Evolutionary conservation across 1,140 invertebrate species (phyloP).

Genomic region (Drosophila rufa): DNA sequence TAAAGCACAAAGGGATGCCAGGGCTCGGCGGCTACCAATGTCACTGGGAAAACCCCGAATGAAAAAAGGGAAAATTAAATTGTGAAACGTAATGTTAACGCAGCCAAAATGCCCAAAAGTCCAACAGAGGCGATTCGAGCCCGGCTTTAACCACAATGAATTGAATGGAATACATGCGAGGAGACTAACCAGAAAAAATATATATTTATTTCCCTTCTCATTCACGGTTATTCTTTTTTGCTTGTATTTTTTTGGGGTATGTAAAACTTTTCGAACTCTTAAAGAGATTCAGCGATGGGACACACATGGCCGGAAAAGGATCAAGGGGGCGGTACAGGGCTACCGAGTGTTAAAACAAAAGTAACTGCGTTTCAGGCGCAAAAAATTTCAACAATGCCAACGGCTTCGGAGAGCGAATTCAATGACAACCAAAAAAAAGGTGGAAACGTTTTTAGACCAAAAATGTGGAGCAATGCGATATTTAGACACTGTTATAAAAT

Average conservation of each 20-base stretch:
- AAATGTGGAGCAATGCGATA: not conserved
- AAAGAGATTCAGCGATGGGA: constrained; percentile 28
- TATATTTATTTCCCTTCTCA: constrained; percentile 30
- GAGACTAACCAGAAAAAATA: constrained; percentile 49
- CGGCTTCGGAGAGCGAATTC: constrained; percentile 18
- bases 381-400: constrained; percentile 69
- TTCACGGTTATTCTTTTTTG: not conserved
- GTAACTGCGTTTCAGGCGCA: constrained; percentile 53
- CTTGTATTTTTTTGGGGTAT: constrained; percentile 10
- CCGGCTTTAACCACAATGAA: constrained; percentile 70
- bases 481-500: constrained; percentile 21
- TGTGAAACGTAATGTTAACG: constrained; percentile 64
- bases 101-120: constrained; percentile 69
- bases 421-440: constrained; percentile 11
- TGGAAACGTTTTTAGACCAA: not conserved
- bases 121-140: constrained; percentile 45
- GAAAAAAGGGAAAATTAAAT: constrained; percentile 57
- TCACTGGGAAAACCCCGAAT: constrained; percentile 26
- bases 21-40: constrained; percentile 43
- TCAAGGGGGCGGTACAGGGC: not conserved
- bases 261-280: constrained; percentile 33
- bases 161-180: constrained; percentile 58
- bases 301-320: constrained; percentile 24
- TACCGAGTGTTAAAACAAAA: constrained; percentile 41
- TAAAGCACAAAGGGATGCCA: constrained; percentile 62